Conservation (phyloP, 2,113 vertebrate species). For the Marmota flaviventris region DNA sequence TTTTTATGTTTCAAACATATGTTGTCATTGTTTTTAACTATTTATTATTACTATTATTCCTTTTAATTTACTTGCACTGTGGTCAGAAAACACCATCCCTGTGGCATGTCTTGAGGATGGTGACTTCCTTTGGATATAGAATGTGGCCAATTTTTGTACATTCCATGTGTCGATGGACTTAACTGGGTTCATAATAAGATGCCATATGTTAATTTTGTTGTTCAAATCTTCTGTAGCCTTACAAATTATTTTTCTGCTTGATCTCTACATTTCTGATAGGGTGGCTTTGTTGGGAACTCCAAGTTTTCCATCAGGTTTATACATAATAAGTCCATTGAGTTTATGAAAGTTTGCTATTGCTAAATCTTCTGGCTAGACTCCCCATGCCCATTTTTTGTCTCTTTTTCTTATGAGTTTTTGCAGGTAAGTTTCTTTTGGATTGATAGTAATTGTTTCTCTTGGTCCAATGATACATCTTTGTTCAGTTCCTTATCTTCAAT, state of each 20-base stretch:
- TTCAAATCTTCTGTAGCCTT: slow-evolving; percentile 4
- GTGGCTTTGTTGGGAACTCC: neutral
- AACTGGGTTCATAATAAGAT: neutral
- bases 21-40: slow-evolving; percentile 38
- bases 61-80: slow-evolving; percentile 51
- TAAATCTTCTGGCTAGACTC: neutral
- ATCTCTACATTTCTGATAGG: slow-evolving; percentile 41
- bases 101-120: neutral
- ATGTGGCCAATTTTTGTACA: slow-evolving; percentile 10
- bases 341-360: neutral
- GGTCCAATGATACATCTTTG: neutral
- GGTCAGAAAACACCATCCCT: slow-evolving; percentile 52
- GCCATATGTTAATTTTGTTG: neutral
- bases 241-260: slow-evolving; percentile 27
- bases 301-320: neutral
- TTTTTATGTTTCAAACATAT: slow-evolving; percentile 60
- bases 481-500: neutral
- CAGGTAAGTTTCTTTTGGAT: neutral
- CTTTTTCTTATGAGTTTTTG: neutral
- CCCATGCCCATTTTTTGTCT: neutral
- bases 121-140: neutral
- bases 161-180: neutral
- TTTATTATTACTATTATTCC: slow-evolving; percentile 36
- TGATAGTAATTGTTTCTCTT: neutral
- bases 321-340: neutral